A percentile compares a stretch with the other conserved stretches of the same genome.
These are phyloP conservation scores for Syncerus caffer DNA, from an alignment of 2,797 vertebrate genomes.

Conservation along the genomic window DNA sequence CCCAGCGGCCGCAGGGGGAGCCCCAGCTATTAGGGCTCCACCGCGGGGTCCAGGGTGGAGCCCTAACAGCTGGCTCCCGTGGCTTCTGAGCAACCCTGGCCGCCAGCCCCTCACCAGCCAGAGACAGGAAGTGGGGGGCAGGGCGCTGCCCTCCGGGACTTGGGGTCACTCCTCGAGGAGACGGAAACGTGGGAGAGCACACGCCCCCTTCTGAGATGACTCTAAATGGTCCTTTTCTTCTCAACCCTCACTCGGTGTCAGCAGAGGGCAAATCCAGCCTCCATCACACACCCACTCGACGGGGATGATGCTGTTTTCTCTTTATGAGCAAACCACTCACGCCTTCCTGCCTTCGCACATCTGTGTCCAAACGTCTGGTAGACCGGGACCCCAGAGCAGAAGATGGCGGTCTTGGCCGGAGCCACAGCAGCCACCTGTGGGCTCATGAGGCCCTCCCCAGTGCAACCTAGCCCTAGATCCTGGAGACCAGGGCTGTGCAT, in stretches of 20 bases:
- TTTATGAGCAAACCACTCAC: fast-evolving
- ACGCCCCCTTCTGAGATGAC: fast-evolving
- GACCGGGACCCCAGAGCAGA: not conserved
- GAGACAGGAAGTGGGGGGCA: not conserved
- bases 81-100: not conserved
- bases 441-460: not conserved
- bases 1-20: fast-evolving
- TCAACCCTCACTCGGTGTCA: not conserved
- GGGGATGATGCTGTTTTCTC: fast-evolving
- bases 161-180: not conserved
- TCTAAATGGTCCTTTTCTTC: not conserved
- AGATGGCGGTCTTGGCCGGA: fast-evolving
- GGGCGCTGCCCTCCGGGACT: not conserved
- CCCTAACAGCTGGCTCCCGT: fast-evolving
- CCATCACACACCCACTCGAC: not conserved
- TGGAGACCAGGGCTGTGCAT: fast-evolving
- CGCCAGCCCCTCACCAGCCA: fast-evolving
- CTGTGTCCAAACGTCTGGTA: not conserved
- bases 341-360: fast-evolving
- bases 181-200: not conserved
- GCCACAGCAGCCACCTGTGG: not conserved
- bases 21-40: too few species aligned
- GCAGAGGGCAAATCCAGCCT: not conserved
- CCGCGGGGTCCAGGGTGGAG: too few species aligned
- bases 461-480: not conserved